Evolutionary conservation across 2,888 invertebrate species (phyloP).

Genomic region (Willowsia nigromaculata): DNA sequence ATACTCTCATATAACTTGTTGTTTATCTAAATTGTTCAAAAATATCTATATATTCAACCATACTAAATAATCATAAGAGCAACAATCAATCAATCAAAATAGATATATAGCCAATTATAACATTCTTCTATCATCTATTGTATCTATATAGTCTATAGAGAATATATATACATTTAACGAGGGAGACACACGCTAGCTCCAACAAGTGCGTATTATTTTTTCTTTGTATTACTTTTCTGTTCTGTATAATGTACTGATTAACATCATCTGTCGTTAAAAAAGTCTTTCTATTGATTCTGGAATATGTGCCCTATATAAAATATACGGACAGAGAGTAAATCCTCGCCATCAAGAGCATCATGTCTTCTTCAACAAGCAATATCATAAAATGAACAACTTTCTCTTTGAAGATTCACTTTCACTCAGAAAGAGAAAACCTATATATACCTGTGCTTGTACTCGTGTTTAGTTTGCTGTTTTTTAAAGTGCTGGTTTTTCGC

Average conservation of each 20-base stretch:
- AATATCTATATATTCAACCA: not conserved
- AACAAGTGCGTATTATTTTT: not conserved
- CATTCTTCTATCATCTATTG: not conserved
- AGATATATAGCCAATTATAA: not conserved
- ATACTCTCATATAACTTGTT: not conserved
- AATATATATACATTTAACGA: too few species aligned
- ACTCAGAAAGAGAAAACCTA: too few species aligned
- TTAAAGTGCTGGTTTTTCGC: too few species aligned
- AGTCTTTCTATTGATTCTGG: too few species aligned
- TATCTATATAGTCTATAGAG: not conserved
- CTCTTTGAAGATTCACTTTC: conserved; percentile 10
- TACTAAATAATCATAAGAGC: not conserved
- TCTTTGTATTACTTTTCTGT: not conserved
- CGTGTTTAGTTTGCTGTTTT: too few species aligned
- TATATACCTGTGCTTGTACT: too few species aligned
- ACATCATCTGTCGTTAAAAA: too few species aligned
- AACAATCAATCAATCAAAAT: not conserved
- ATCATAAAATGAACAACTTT: not conserved
- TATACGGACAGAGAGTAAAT: too few species aligned
- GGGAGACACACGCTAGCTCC: not conserved
- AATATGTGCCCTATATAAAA: too few species aligned
- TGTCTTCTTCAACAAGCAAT: not conserved
- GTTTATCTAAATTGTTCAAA: not conserved
- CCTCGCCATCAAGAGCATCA: not conserved
- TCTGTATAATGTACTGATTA: too few species aligned